Conservation (phyloP, 1,140 invertebrate genomes). For the Ylistrum balloti region DNA sequence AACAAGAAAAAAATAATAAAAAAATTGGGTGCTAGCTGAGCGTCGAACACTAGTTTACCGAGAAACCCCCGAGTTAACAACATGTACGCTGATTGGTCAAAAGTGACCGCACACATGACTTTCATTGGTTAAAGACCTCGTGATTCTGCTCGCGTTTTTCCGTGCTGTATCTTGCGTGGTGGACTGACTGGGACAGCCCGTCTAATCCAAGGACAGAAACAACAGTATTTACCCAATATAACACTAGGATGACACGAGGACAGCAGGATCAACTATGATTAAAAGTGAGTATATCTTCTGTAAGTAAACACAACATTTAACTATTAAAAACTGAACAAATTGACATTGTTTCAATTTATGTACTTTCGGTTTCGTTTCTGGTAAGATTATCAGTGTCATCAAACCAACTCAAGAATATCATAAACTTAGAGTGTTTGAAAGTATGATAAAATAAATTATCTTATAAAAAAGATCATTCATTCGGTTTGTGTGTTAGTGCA, state of each 20-base stretch:
- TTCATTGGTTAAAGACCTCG: not conserved
- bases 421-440: no score
- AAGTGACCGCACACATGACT: not conserved
- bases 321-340: no score
- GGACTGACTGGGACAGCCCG: not conserved
- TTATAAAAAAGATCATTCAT: no score
- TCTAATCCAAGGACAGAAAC: not conserved
- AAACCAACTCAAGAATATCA: no score
- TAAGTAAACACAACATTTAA: no score
- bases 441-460: no score
- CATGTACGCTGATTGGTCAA: no score
- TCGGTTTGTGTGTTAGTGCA: no score
- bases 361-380: slow-evolving; percentile 19
- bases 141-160: not conserved
- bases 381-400: not conserved
- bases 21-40: no score
- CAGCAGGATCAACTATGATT: not conserved
- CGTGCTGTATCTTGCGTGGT: not conserved
- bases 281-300: not conserved
- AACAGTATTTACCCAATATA: not conserved
- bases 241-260: not conserved
- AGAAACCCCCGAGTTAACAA: no score
- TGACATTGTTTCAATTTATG: not conserved
- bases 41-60: no score
- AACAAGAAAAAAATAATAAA: no score